These are phyloP conservation scores for Oxyruncus cristatus DNA, from an alignment of 2,113 vertebrate species.

Conservation along the genomic window DNA sequence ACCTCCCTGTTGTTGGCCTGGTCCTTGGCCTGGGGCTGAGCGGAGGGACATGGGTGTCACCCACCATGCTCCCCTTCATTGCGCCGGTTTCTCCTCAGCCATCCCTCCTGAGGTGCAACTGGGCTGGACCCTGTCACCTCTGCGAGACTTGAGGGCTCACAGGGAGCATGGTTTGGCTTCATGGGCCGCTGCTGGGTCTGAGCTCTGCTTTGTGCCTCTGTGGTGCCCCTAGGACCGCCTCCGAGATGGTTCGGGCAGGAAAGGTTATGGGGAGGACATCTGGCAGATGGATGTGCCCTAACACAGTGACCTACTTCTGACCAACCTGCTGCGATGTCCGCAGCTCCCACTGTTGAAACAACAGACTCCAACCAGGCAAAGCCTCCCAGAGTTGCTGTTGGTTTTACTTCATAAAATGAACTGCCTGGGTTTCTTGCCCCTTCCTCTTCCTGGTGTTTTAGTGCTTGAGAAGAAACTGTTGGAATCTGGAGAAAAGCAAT, in stretches of 20 bases:
- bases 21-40: not conserved
- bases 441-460: not conserved
- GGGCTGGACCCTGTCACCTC: not conserved
- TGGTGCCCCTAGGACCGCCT: not conserved
- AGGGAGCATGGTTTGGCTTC: fast-evolving
- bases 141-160: not conserved
- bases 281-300: not conserved
- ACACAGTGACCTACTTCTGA: not conserved
- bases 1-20: not conserved
- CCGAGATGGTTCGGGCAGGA: not conserved
- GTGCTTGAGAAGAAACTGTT: constrained; percentile 39
- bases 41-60: not conserved
- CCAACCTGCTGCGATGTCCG: not conserved
- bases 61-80: fast-evolving
- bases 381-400: not conserved
- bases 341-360: not conserved
- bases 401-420: not conserved
- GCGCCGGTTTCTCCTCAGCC: not conserved
- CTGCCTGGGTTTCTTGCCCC: not conserved
- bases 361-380: not conserved
- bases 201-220: not conserved
- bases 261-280: not conserved
- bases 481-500: constrained; percentile 60
- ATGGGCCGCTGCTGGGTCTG: not conserved
- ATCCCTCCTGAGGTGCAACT: not conserved